Conservation (phyloP, 1,140 invertebrate species). For the Periplaneta americana region DNA sequence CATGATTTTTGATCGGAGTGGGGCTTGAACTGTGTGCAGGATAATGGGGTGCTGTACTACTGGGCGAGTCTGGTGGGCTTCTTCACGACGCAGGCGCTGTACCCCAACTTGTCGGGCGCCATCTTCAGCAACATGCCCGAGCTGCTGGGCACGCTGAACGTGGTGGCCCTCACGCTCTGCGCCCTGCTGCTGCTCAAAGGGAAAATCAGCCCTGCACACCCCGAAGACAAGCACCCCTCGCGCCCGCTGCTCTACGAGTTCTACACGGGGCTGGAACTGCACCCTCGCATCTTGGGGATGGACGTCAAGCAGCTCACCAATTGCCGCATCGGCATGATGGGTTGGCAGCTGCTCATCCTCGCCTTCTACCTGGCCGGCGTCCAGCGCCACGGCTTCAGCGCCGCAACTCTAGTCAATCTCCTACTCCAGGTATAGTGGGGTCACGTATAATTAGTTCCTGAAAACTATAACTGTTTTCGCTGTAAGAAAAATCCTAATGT, state of each 20-base stretch:
- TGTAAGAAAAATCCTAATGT: no score
- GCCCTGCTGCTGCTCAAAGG: conserved; percentile 40
- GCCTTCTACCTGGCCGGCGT: conserved; percentile 33
- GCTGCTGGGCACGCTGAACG: conserved; percentile 43
- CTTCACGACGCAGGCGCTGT: conserved; percentile 25
- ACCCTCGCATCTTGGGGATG: conserved; percentile 44
- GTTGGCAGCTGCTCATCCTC: conserved; percentile 48
- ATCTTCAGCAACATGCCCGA: conserved; percentile 45
- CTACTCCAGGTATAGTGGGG: conserved; percentile 31
- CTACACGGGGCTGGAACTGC: conserved; percentile 53
- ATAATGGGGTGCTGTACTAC: conserved; percentile 50
- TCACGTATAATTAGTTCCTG: no score
- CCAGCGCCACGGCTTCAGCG: conserved; percentile 38
- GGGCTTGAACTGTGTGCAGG: conserved; percentile 24
- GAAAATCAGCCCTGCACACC: conserved; percentile 29
- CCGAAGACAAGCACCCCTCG: conserved; percentile 1
- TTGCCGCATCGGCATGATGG: conserved; percentile 50
- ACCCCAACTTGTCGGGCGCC: conserved; percentile 27
- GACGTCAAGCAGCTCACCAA: conserved; percentile 44
- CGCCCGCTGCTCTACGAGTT: conserved; percentile 35
- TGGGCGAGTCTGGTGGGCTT: conserved; percentile 37
- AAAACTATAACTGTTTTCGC: no score
- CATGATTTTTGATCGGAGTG: neutral
- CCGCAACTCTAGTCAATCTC: conserved; percentile 37
- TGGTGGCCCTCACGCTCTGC: conserved; percentile 46